These are phyloP conservation scores for Hiodon alosoides DNA, from an alignment of 2,113 vertebrate species.

Conservation along the genomic window DNA sequence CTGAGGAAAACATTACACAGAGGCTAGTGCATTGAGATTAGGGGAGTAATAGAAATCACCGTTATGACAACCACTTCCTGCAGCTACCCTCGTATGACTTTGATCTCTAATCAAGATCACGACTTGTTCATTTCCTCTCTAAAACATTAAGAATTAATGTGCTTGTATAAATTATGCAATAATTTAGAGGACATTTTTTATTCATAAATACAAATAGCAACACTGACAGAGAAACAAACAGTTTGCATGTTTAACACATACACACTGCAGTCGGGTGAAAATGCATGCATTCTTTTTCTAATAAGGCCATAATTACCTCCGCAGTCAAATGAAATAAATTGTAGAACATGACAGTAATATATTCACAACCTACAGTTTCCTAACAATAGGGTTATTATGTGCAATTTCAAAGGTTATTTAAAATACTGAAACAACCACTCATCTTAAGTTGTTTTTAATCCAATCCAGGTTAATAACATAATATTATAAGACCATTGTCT, in stretches of 20 bases:
- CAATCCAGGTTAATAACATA: conserved; percentile 72
- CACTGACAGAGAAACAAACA: conserved; percentile 40
- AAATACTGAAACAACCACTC: conserved; percentile 33
- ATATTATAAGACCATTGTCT: conserved; percentile 72
- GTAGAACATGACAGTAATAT: conserved; percentile 34
- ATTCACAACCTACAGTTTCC: conserved; percentile 26
- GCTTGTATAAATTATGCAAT: conserved; percentile 45
- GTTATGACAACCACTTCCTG: background rate
- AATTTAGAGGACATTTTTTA: conserved; percentile 48
- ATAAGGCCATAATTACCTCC: conserved; percentile 12
- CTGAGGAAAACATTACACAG: background rate
- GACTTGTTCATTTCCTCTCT: conserved; percentile 34
- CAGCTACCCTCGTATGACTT: conserved; percentile 23
- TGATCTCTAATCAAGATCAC: conserved; percentile 38
- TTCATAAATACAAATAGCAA: conserved; percentile 46
- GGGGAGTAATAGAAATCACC: background rate
- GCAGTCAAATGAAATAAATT: conserved; percentile 26
- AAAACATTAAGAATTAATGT: conserved; percentile 44
- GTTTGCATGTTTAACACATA: conserved; percentile 33
- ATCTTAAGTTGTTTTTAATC: conserved; percentile 53
- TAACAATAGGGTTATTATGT: conserved; percentile 29
- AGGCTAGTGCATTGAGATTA: background rate
- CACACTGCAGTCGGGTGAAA: conserved; percentile 6
- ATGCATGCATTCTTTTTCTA: conserved; percentile 6
- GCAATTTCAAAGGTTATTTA: conserved; percentile 24